Percentiles rank a stretch among this genome's conserved stretches.
phyloP scores from a whole-genome alignment of 23 tunicate species.

The Clavelina lepadiformis region DNA sequence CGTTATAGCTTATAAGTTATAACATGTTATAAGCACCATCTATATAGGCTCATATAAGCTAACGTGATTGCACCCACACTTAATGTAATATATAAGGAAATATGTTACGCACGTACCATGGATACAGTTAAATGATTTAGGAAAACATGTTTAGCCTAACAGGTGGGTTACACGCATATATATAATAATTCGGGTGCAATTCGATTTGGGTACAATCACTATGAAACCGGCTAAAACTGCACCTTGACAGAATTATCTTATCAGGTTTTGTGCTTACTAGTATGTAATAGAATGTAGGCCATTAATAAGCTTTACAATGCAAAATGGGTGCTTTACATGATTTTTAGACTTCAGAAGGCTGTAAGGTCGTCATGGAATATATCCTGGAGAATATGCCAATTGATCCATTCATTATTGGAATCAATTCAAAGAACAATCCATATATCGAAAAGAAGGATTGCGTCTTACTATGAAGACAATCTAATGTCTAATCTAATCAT shows the following conservation, averaged over 20 bases:
- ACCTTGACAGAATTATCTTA: too few relatives aligned
- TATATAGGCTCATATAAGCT: too few relatives aligned
- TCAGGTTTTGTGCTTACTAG: background rate
- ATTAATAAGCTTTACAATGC: background rate
- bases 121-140: too few relatives aligned
- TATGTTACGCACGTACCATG: too few relatives aligned
- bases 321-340: background rate
- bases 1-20: too few relatives aligned
- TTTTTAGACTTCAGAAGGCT: constrained; percentile 62
- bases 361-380: constrained; percentile 35
- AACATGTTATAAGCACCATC: too few relatives aligned
- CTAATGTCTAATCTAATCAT: background rate
- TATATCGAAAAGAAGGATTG: constrained; percentile 62
- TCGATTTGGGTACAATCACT: too few relatives aligned
- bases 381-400: constrained; percentile 20
- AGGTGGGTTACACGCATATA: too few relatives aligned
- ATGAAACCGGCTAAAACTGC: too few relatives aligned
- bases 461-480: constrained; percentile 16
- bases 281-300: background rate
- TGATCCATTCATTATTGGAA: constrained; percentile 72
- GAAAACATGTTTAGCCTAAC: background rate
- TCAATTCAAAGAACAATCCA: constrained; percentile 63
- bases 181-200: background rate
- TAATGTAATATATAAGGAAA: too few relatives aligned
- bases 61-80: too few relatives aligned